Conservation (phyloP, 1,140 invertebrate genomes). For the Rhyacophila brunnea region DNA sequence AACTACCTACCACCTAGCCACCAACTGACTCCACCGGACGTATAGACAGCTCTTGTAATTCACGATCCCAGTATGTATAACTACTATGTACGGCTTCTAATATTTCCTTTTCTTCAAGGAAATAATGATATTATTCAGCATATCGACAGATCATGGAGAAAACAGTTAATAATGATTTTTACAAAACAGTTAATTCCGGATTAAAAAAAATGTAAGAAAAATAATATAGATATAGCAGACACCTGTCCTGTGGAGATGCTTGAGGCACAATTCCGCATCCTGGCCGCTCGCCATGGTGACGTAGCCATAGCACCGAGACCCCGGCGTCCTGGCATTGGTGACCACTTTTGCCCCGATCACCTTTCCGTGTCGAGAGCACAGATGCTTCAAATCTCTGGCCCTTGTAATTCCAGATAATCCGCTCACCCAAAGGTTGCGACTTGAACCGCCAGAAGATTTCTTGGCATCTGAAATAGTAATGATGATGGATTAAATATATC, state of each 20-base stretch:
- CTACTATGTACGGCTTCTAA: too few relatives aligned
- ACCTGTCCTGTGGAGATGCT: constrained; percentile 82
- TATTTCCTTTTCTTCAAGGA: too few relatives aligned
- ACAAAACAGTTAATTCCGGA: neutral
- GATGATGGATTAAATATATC: neutral
- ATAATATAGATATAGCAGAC: neutral
- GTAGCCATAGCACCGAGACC: constrained; percentile 90
- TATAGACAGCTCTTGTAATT: too few relatives aligned
- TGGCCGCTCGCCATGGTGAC: constrained; percentile 88
- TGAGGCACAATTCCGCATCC: constrained; percentile 87
- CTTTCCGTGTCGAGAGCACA: constrained; percentile 92
- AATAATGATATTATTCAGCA: too few relatives aligned
- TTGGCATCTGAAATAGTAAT: constrained; percentile 43
- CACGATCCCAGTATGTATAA: too few relatives aligned
- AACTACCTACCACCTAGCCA: too few relatives aligned
- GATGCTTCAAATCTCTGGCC: constrained; percentile 87
- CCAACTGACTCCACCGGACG: too few relatives aligned
- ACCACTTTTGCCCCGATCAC: constrained; percentile 96
- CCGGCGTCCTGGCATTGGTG: constrained; percentile 87
- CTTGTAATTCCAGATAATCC: constrained; percentile 84
- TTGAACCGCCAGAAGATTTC: constrained; percentile 39
- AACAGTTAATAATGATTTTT: neutral
- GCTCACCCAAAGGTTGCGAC: constrained; percentile 88
- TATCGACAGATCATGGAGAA: too few relatives aligned
- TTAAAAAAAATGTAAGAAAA: neutral